Evolutionary conservation across 2,888 invertebrate genomes (phyloP).

Genomic region (Eumacrocentrus americanus): DNA sequence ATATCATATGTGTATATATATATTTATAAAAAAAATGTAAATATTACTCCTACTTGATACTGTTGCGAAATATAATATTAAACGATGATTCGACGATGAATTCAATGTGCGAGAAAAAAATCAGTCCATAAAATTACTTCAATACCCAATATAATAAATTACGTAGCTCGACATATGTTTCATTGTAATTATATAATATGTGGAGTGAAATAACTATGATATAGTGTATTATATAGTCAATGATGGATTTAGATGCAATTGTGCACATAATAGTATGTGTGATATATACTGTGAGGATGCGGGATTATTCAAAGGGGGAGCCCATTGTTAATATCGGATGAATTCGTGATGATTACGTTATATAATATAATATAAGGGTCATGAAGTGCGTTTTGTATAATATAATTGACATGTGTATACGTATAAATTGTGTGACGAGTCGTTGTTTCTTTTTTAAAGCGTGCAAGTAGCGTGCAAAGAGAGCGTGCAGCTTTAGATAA

Average conservation of each 20-base stretch:
- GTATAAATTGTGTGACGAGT: background rate
- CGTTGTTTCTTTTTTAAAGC: too few species aligned
- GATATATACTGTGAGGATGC: conserved; percentile 4
- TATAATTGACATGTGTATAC: conserved; percentile 12
- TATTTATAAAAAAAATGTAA: conserved; percentile 22
- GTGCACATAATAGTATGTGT: conserved; percentile 7
- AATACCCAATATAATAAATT: conserved; percentile 10
- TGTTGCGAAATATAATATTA: background rate
- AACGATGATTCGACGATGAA: conserved; percentile 22
- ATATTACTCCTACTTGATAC: conserved; percentile 24
- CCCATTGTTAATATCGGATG: too few species aligned
- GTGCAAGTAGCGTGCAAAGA: conserved; percentile 58
- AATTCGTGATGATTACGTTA: too few species aligned
- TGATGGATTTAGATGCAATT: background rate
- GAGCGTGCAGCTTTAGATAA: conserved; percentile 49
- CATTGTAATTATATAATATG: background rate
- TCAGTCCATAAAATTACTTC: conserved; percentile 22
- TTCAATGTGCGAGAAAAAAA: conserved; percentile 29
- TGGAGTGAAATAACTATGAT: background rate
- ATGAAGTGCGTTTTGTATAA: conserved; percentile 27
- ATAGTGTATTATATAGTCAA: background rate
- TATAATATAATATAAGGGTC: too few species aligned
- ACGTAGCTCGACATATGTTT: background rate
- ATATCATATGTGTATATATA: background rate
- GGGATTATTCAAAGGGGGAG: conserved; percentile 1